Evolutionary conservation across 2,797 vertebrate genomes (phyloP).

Genomic region (Argya squamiceps): DNA sequence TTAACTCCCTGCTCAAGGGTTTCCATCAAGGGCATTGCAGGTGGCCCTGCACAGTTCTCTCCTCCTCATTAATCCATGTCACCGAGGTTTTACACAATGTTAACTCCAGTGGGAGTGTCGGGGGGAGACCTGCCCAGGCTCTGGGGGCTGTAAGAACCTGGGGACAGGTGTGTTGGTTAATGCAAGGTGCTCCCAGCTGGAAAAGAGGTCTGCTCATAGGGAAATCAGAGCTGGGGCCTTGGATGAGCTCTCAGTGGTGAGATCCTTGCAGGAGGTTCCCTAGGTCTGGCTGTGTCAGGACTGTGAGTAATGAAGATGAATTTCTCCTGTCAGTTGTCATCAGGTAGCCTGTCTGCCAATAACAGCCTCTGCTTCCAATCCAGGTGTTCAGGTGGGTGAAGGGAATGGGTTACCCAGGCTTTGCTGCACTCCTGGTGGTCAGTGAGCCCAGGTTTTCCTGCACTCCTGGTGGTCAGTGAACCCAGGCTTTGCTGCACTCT

Average conservation of each 20-base stretch:
- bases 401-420: background rate
- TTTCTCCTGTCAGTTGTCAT: background rate
- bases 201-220: background rate
- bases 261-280: background rate
- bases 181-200: background rate
- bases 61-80: conserved; percentile 19
- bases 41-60: background rate
- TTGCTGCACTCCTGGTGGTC: background rate
- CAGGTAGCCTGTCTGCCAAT: background rate
- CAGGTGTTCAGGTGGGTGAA: background rate
- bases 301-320: background rate
- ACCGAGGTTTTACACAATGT: background rate
- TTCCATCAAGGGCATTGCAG: conserved; percentile 27
- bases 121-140: background rate
- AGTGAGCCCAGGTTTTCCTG: too few species aligned
- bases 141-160: fast-evolving
- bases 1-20: conserved; percentile 9
- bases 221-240: background rate
- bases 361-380: background rate
- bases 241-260: background rate
- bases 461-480: too few species aligned
- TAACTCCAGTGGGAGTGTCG: background rate
- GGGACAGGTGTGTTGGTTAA: fast-evolving
- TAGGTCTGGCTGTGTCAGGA: background rate
- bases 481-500: too few species aligned